Evolutionary conservation across 2,888 invertebrate genomes (phyloP), one percentile per base, ranked within the genome.

Genomic region (Aporophyla nigra): DNA sequence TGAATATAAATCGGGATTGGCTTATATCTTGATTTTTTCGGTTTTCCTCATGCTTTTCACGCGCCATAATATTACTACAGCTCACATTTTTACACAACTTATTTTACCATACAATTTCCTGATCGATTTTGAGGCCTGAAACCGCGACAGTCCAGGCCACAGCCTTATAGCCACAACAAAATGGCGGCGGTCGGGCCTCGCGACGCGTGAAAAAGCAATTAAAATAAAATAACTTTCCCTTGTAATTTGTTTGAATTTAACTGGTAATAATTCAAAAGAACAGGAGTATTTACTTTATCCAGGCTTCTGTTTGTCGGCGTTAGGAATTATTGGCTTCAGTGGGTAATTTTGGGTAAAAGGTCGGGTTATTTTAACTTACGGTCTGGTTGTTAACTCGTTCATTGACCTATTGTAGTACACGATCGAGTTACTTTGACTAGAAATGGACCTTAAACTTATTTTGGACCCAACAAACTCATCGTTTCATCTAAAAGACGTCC

Each of bases 161-260:
- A 59, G 71, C 69, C 65, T 85, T 66, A 65, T 33, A 73, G n/a
- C 75, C 71, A 74, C 69, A 84, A 76, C 74, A 78, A 78, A 87
- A 88, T 79, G 81, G 76, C 63, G 21, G 62, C 67, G 71, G 76
- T 49, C 19, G 68, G 21, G 68, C 16, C 9, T 61, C 59, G 21
- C 58, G 78, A 79, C 74, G 80, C 88, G 86, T 87, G 82, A 83
- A 85, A 87, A 84, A 85, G 74, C 85, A 89, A 89, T 89, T 88
- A 87, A 86, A 88, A 88, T 79, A 81, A 78, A 82, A 89, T 80
- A 80, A 86, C 80, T 78, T 79, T 62, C 65, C 46, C 33, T 43
- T 43, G 65, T 80, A 80, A 88, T 86, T 74, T 62, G 78, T 78
- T 83, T 62, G 62, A 80, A 76, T 84, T 80, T 76, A 62, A 58